phyloP scores from a whole-genome alignment of 1,140 invertebrate genomes.

The Anastrepha obliqua region DNA sequence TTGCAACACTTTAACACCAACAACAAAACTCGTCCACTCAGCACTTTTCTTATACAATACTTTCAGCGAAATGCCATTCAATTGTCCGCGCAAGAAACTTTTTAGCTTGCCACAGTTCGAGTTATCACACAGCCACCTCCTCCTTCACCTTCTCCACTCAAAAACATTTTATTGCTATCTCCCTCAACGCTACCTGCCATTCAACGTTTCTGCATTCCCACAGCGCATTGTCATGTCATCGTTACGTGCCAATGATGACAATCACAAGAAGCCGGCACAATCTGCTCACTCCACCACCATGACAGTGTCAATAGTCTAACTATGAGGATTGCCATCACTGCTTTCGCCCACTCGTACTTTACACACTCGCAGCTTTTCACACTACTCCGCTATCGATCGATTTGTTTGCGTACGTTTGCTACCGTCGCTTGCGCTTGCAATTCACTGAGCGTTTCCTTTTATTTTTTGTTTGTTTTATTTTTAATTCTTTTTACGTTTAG shows the following conservation, averaged over 20 bases:
- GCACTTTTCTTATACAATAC: background rate
- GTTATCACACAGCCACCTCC: background rate
- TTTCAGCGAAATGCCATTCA: background rate
- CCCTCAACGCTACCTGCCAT: background rate
- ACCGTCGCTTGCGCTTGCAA: slow-evolving; percentile 3
- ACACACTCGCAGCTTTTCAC: background rate
- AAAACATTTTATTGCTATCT: background rate
- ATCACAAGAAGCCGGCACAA: background rate
- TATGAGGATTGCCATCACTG: background rate
- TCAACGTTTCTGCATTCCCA: background rate
- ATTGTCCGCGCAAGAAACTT: slow-evolving; percentile 10
- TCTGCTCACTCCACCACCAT: background rate
- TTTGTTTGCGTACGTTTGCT: slow-evolving; percentile 34
- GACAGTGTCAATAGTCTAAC: background rate
- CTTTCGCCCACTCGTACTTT: background rate
- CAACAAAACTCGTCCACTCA: slow-evolving; percentile 1
- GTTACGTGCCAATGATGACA: slow-evolving; percentile 56
- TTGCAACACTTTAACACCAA: background rate
- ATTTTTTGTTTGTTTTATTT: background rate
- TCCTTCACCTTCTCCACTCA: background rate
- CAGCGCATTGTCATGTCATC: slow-evolving; percentile 34
- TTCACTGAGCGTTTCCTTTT: slow-evolving; percentile 29
- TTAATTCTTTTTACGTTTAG: slow-evolving; percentile 37
- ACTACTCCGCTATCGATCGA: background rate
- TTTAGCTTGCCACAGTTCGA: background rate